A percentile compares a stretch with the other conserved stretches of the same genome.
phyloP scores from a whole-genome alignment of 1,140 invertebrate genomes.

The Antheraea pernyi region DNA sequence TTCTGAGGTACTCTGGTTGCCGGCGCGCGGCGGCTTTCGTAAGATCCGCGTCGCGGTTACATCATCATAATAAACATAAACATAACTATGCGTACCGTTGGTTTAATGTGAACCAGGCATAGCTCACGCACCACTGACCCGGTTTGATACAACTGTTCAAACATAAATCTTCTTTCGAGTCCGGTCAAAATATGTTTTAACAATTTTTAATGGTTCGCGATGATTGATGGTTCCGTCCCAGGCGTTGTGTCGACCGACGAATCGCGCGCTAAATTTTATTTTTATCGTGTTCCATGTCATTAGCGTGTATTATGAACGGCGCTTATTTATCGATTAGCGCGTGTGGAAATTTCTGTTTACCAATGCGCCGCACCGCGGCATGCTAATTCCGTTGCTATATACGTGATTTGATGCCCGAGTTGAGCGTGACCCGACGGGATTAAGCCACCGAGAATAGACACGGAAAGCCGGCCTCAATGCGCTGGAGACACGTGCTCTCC shows the following conservation, averaged over 20 bases:
- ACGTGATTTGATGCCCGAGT: constrained; percentile 64
- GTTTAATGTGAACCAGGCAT: constrained; percentile 51
- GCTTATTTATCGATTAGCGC: constrained; percentile 33
- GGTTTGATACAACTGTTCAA: constrained; percentile 56
- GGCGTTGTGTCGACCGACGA: constrained; percentile 11
- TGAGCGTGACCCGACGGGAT: constrained; percentile 60
- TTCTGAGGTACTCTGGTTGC: constrained; percentile 30
- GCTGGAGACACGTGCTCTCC: constrained; percentile 63
- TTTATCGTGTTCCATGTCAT: constrained; percentile 27
- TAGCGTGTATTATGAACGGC: constrained; percentile 27
- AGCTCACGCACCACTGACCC: constrained; percentile 67
- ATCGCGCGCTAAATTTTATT: constrained; percentile 15
- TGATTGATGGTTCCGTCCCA: constrained; percentile 19
- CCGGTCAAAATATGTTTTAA: constrained; percentile 16
- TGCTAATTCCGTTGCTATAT: constrained; percentile 48
- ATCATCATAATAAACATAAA: constrained; percentile 43
- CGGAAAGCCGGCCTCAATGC: constrained; percentile 66
- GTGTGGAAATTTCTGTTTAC: constrained; percentile 51
- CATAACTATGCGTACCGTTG: constrained; percentile 59
- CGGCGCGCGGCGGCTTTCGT: constrained; percentile 41
- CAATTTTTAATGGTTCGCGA: constrained; percentile 16
- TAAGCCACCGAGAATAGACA: constrained; percentile 65
- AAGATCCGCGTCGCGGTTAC: constrained; percentile 55
- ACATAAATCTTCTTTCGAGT: constrained; percentile 39
- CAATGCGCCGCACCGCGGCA: background rate